phyloP scores from a whole-genome alignment of 2,113 vertebrate species.

The Melanotaenia duboulayi region DNA sequence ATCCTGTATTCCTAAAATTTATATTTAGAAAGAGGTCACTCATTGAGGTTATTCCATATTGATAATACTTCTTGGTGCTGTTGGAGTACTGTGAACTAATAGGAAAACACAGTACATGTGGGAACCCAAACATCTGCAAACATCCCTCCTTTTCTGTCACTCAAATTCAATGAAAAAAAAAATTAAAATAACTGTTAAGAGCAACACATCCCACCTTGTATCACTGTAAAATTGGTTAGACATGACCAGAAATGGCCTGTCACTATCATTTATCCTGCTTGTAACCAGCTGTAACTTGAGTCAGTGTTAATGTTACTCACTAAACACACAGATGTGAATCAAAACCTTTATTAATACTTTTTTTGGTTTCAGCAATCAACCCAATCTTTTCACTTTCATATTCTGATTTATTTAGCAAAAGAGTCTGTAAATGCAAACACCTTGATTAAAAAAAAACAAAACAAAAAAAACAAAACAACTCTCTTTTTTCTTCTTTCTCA shows the following conservation, averaged over 20 bases:
- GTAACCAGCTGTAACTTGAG: no score
- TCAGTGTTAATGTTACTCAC: no score
- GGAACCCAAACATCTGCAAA: not conserved
- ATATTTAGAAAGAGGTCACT: slow-evolving; percentile 62
- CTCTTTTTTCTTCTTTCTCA: slow-evolving; percentile 46
- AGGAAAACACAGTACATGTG: not conserved
- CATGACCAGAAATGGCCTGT: no score
- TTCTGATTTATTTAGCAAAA: slow-evolving; percentile 32
- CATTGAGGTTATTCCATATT: slow-evolving; percentile 35
- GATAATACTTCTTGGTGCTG: slow-evolving; percentile 18
- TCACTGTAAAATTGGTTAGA: no score
- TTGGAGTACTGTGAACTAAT: not conserved
- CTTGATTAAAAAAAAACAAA: slow-evolving; percentile 33
- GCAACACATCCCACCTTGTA: no score
- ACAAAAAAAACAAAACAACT: no score
- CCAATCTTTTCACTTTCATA: not conserved
- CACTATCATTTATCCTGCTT: no score
- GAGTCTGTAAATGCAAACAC: slow-evolving; percentile 32
- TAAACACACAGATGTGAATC: no score
- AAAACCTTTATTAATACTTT: no score
- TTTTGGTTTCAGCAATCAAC: not conserved
- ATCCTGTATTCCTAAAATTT: slow-evolving; percentile 31
- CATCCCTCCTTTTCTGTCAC: not conserved
- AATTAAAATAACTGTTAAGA: no score
- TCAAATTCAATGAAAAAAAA: not conserved